Evolutionary conservation across 2,797 vertebrate species (phyloP).

Genomic region (Phoebastria nigripes): DNA sequence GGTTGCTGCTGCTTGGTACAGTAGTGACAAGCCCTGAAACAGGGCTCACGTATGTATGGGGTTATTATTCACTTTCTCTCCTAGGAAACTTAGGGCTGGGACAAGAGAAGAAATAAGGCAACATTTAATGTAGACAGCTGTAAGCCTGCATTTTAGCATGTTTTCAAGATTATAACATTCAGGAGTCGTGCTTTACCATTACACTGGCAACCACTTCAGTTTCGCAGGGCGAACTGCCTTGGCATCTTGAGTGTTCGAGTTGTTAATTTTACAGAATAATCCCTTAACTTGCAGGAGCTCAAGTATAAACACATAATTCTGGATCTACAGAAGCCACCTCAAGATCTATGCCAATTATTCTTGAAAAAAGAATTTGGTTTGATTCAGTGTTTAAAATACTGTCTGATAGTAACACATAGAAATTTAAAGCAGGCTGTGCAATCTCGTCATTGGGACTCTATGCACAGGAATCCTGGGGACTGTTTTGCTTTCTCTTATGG

Average conservation of each 20-base stretch:
- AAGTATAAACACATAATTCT: background rate
- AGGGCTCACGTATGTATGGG: accelerated
- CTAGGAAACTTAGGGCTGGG: background rate
- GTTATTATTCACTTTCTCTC: background rate
- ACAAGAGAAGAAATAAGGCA: background rate
- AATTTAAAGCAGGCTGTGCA: background rate
- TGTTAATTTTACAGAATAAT: background rate
- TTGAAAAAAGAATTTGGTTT: background rate
- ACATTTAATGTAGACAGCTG: background rate
- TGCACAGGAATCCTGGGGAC: background rate
- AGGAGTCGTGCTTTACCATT: background rate
- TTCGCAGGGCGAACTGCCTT: background rate
- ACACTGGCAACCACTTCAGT: background rate
- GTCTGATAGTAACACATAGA: background rate
- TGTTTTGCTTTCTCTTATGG: background rate
- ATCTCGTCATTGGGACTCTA: too few species aligned
- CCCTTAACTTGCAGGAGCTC: background rate
- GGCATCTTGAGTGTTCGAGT: background rate
- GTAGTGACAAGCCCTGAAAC: background rate
- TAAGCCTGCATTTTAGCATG: background rate
- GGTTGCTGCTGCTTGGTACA: background rate
- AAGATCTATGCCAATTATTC: background rate
- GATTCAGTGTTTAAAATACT: background rate
- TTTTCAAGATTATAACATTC: background rate
- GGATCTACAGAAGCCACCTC: background rate